These are phyloP conservation scores for Lordiphosa mommai DNA, from an alignment of 1,140 invertebrate genomes.

Conservation along the genomic window DNA sequence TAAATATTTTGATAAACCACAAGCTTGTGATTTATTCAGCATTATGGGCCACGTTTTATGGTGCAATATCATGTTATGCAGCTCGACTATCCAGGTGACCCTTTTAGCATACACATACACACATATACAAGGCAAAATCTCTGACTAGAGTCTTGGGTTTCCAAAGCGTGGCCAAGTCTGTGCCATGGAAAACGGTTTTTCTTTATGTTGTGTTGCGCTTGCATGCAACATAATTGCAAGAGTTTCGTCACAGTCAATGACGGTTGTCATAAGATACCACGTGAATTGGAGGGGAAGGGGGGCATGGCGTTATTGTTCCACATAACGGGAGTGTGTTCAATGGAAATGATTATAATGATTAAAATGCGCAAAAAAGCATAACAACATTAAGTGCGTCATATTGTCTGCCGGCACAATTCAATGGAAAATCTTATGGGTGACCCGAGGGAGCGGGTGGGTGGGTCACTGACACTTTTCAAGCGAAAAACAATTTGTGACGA, in stretches of 20 bases:
- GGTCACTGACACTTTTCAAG: constrained; percentile 20
- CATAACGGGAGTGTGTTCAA: constrained; percentile 30
- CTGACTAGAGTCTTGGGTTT: constrained; percentile 18
- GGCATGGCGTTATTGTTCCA: background rate
- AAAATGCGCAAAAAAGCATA: constrained; percentile 48
- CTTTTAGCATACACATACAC: constrained; percentile 1
- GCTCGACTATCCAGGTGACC: constrained; percentile 45
- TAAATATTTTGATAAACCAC: too few species aligned
- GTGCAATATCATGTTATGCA: constrained; percentile 33
- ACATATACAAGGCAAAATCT: constrained; percentile 1
- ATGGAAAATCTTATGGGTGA: constrained; percentile 35
- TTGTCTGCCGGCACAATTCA: constrained; percentile 32
- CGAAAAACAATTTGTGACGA: constrained; percentile 39
- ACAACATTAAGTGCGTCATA: constrained; percentile 31
- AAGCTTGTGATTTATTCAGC: background rate
- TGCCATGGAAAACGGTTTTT: constrained; percentile 11
- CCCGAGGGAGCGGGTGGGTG: background rate
- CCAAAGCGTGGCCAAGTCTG: constrained; percentile 23
- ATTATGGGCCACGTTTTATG: background rate
- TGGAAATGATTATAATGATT: constrained; percentile 26
- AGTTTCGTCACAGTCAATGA: constrained; percentile 30
- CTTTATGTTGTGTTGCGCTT: constrained; percentile 13
- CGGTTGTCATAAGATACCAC: constrained; percentile 33
- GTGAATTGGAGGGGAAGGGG: too few species aligned
- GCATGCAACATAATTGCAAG: constrained; percentile 54